Evolutionary conservation across 2,113 vertebrate genomes (phyloP).

Genomic region (Cottus gobio): DNA sequence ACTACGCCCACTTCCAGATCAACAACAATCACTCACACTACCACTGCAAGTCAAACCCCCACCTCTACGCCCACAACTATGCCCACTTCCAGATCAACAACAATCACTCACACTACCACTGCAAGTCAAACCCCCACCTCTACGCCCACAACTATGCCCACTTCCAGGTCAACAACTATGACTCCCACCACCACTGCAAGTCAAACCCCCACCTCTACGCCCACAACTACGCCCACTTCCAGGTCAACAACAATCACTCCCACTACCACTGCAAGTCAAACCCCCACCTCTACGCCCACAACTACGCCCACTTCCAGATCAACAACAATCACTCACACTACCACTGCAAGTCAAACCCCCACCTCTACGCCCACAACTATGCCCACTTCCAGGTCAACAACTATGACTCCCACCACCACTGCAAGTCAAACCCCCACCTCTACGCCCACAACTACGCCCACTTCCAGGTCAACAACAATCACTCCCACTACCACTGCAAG

Average conservation of each 20-base stretch:
- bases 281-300: not conserved
- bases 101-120: accelerated
- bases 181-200: not conserved
- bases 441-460: too few species aligned
- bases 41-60: not conserved
- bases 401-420: accelerated
- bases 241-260: accelerated
- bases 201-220: too few species aligned
- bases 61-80: not conserved
- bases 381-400: not conserved
- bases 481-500: not conserved
- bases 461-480: not conserved
- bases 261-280: not conserved
- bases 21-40: too few species aligned
- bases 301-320: not conserved
- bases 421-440: not conserved
- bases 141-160: not conserved
- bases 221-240: not conserved
- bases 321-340: accelerated
- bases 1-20: not conserved
- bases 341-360: not conserved
- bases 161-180: accelerated
- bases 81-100: not conserved
- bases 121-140: not conserved
- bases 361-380: not conserved